phyloP scores from a whole-genome alignment of 2,888 invertebrate genomes.

The Magallana nippona region DNA sequence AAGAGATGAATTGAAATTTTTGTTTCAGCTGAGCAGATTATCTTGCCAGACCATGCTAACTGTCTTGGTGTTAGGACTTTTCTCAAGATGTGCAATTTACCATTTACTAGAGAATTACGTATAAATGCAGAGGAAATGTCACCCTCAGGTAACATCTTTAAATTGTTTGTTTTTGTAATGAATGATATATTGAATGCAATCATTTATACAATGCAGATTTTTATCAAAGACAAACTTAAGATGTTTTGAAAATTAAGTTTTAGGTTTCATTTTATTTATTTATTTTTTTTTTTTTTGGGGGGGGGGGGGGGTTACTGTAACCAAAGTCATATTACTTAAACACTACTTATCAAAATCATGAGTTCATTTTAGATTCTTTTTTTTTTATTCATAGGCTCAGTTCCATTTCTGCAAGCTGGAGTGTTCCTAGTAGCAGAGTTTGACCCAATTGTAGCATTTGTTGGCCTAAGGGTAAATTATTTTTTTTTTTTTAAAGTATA shows the following conservation, averaged over 20 bases:
- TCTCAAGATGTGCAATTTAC: slow-evolving; percentile 93
- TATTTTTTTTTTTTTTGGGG: no score
- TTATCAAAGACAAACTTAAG: no score
- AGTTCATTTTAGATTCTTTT: not conserved
- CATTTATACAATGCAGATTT: no score
- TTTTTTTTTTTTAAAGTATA: not conserved
- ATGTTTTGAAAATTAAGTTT: no score
- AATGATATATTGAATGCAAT: not conserved
- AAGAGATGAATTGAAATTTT: no score
- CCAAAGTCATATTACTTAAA: no score
- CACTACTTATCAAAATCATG: not conserved
- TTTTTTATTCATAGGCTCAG: slow-evolving; percentile 84
- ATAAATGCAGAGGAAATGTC: slow-evolving; percentile 98
- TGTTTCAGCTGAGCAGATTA: slow-evolving; percentile 90
- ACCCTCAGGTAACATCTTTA: slow-evolving; percentile 84
- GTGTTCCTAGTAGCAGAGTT: slow-evolving; percentile 93
- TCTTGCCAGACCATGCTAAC: slow-evolving; percentile 95
- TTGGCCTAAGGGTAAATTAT: slow-evolving; percentile 86
- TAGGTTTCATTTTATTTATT: no score
- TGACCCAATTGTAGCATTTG: slow-evolving; percentile 94
- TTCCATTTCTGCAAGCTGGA: slow-evolving; percentile 95
- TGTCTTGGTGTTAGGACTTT: slow-evolving; percentile 95
- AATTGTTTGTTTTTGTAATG: not conserved
- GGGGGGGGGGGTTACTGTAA: no score
- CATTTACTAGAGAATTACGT: slow-evolving; percentile 89